A percentile compares a stretch with the other conserved stretches of the same genome.
These are phyloP conservation scores for Drosophila cardini DNA, from an alignment of 1,140 invertebrate species.

Conservation along the genomic window DNA sequence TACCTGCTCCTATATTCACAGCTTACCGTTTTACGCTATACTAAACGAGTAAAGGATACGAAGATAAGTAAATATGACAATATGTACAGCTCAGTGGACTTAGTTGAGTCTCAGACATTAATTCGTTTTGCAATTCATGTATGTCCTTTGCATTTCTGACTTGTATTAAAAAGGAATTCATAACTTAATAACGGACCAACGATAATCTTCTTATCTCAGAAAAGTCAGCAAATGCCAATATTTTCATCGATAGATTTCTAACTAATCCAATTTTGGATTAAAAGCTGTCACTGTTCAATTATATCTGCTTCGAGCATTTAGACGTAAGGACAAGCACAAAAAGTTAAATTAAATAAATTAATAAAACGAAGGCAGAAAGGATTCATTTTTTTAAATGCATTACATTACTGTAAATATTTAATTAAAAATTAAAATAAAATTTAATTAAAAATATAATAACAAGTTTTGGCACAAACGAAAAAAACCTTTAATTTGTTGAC, in stretches of 20 bases:
- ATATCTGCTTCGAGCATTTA: too few relatives aligned
- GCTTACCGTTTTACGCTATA: too few relatives aligned
- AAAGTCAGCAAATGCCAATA: background rate
- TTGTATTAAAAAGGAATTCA: conserved; percentile 22
- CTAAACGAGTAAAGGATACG: background rate
- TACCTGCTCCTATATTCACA: too few relatives aligned
- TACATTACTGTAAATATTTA: too few relatives aligned
- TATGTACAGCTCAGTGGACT: background rate
- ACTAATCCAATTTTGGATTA: conserved; percentile 17
- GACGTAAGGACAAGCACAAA: background rate
- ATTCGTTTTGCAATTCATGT: conserved; percentile 4
- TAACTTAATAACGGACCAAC: conserved; percentile 15
- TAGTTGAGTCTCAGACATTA: conserved; percentile 5
- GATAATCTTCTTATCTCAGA: conserved; percentile 31
- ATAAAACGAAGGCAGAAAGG: too few relatives aligned
- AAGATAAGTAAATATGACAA: conserved; percentile 30
- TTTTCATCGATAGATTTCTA: too few relatives aligned
- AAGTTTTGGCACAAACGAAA: too few relatives aligned
- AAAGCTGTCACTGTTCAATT: background rate
- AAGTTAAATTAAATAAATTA: background rate
- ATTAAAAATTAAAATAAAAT: too few relatives aligned
- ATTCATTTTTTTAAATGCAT: too few relatives aligned
- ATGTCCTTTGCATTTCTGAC: conserved; percentile 1
- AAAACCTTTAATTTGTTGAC: too few relatives aligned
- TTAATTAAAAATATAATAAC: too few relatives aligned